Conservation (phyloP, 2,888 invertebrate species). For the Netelia inedita region DNA sequence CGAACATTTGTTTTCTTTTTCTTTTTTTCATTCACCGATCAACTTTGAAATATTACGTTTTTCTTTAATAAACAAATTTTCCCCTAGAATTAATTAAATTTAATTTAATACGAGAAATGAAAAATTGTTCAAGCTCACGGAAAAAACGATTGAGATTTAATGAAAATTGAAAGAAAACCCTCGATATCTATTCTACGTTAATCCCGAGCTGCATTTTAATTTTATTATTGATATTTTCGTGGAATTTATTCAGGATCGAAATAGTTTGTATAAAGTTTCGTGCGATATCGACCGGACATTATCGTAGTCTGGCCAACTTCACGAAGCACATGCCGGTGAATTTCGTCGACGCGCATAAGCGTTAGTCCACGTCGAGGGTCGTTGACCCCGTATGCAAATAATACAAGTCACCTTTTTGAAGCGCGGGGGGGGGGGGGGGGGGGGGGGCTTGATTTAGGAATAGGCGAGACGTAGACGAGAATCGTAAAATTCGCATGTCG, state of each 20-base stretch:
- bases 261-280: background rate
- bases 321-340: background rate
- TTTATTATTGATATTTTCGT: too few species aligned
- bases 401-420: too few species aligned
- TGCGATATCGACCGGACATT: background rate
- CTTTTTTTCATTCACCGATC: background rate
- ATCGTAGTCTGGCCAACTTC: background rate
- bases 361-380: conserved; percentile 12
- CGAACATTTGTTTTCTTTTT: too few species aligned
- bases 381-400: background rate
- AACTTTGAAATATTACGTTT: background rate
- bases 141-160: too few species aligned
- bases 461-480: background rate
- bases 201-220: too few species aligned
- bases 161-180: too few species aligned
- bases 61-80: background rate
- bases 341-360: background rate
- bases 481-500: background rate
- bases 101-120: background rate
- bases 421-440: too few species aligned
- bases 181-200: too few species aligned
- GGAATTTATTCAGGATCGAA: too few species aligned
- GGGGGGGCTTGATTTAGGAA: background rate
- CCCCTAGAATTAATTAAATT: background rate
- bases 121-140: too few species aligned